Percentiles rank a stretch among this genome's conserved stretches.
Conservation (phyloP, 2,888 invertebrate genomes). For the Eudemis profundana region DNA sequence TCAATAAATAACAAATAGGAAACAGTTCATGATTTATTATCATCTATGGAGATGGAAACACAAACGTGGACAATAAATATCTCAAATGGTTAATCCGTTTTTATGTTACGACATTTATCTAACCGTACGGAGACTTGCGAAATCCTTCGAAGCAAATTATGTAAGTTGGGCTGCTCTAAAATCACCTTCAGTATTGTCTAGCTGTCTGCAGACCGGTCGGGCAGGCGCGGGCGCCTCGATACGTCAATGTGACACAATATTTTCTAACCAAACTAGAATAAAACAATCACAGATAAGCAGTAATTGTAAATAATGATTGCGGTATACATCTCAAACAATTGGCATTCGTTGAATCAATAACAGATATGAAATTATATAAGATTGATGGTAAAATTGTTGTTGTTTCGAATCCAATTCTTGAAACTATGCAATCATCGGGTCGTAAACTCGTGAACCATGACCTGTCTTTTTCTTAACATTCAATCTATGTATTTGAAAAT, state of each 20-base stretch:
- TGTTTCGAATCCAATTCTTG: conserved; percentile 55
- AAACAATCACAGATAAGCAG: conserved; percentile 61
- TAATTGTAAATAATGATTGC: conserved; percentile 62
- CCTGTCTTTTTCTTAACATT: conserved; percentile 69
- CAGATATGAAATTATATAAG: conserved; percentile 62
- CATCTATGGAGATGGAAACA: conserved; percentile 49
- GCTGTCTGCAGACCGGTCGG: conserved; percentile 54
- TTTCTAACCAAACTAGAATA: conserved; percentile 54
- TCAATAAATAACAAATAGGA: conserved; percentile 51
- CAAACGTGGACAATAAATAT: conserved; percentile 51
- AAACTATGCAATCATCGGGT: conserved; percentile 57
- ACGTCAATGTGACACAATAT: conserved; percentile 52
- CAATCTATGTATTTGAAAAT: conserved; percentile 60
- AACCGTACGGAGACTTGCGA: conserved; percentile 51
- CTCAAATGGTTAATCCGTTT: conserved; percentile 45
- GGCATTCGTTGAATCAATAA: conserved; percentile 57
- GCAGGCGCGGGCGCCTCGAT: conserved; percentile 50
- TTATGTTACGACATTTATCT: conserved; percentile 49
- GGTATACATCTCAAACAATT: conserved; percentile 59
- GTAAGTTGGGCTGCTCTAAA: conserved; percentile 58
- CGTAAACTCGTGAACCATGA: conserved; percentile 56
- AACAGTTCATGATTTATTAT: conserved; percentile 53
- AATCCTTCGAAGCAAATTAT: conserved; percentile 62
- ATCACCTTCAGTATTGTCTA: conserved; percentile 61
- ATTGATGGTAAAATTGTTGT: conserved; percentile 57